A percentile compares a stretch with the other conserved stretches of the same genome.
phyloP scores from a whole-genome alignment of 2,888 invertebrate genomes.

The Palloptera scutellata region DNA sequence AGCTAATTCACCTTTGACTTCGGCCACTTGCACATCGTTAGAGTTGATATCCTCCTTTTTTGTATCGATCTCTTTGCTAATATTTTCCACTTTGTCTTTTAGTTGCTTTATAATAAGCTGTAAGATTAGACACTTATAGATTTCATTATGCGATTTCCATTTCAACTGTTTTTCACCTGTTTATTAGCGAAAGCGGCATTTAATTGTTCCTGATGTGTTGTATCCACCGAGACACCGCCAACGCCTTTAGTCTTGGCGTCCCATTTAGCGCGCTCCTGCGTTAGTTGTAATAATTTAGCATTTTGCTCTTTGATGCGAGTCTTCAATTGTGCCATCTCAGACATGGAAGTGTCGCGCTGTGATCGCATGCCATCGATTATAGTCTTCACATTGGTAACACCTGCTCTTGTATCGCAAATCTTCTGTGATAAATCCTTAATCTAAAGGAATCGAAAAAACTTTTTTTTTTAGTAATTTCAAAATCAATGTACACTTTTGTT shows the following conservation, averaged over 20 bases:
- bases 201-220: constrained; percentile 68
- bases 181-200: constrained; percentile 73
- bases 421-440: constrained; percentile 82
- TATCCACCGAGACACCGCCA: constrained; percentile 58
- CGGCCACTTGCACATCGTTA: constrained; percentile 79
- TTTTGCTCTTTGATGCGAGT: constrained; percentile 85
- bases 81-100: constrained; percentile 76
- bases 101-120: constrained; percentile 76
- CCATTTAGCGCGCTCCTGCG: constrained; percentile 83
- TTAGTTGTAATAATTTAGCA: constrained; percentile 78
- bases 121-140: not conserved
- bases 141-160: not conserved
- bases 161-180: constrained; percentile 58
- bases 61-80: constrained; percentile 78
- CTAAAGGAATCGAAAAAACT: constrained; percentile 57
- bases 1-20: constrained; percentile 73
- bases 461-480: not conserved
- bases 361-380: constrained; percentile 96
- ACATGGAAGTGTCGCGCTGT: constrained; percentile 89
- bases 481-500: not conserved
- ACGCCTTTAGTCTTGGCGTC: constrained; percentile 71
- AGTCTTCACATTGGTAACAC: constrained; percentile 89
- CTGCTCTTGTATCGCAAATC: constrained; percentile 83
- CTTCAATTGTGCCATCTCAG: constrained; percentile 84
- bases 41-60: constrained; percentile 84